Conservation (phyloP, 1,140 invertebrate genomes). For the Catajapyx aquilonaris region DNA sequence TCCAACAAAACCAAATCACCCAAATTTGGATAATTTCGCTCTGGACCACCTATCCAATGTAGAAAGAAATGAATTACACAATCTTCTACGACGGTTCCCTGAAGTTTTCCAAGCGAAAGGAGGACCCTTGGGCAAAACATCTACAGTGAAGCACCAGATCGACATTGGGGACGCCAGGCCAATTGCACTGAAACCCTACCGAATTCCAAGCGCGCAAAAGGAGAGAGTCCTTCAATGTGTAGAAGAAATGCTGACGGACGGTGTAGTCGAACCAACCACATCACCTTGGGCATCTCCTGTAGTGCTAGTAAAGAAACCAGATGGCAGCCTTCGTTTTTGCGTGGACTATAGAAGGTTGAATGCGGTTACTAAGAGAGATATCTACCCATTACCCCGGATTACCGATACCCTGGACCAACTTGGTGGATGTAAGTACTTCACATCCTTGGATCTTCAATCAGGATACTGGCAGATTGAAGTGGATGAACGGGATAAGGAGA, state of each 20-base stretch:
- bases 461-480: neutral
- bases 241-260: constrained; percentile 10
- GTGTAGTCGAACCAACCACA: constrained; percentile 9
- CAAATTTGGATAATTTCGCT: too few relatives aligned
- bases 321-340: constrained; percentile 14
- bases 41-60: too few relatives aligned
- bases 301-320: constrained; percentile 10
- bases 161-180: constrained; percentile 8
- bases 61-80: too few relatives aligned
- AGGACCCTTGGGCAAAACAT: constrained; percentile 4
- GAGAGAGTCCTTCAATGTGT: constrained; percentile 9
- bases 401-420: constrained; percentile 22
- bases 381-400: constrained; percentile 23
- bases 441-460: constrained; percentile 17
- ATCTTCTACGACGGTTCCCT: too few relatives aligned
- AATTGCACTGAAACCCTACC: constrained; percentile 5
- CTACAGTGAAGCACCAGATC: constrained; percentile 7
- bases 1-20: too few relatives aligned
- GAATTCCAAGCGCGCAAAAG: constrained; percentile 4
- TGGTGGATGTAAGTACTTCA: constrained; percentile 16
- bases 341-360: constrained; percentile 27
- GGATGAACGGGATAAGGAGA: neutral
- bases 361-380: constrained; percentile 18
- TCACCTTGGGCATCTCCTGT: constrained; percentile 10
- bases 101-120: too few relatives aligned